A percentile compares a stretch with the other conserved stretches of the same genome.
These are phyloP conservation scores for Drosophila lowei DNA, from an alignment of 1,140 invertebrate genomes.

Conservation along the genomic window DNA sequence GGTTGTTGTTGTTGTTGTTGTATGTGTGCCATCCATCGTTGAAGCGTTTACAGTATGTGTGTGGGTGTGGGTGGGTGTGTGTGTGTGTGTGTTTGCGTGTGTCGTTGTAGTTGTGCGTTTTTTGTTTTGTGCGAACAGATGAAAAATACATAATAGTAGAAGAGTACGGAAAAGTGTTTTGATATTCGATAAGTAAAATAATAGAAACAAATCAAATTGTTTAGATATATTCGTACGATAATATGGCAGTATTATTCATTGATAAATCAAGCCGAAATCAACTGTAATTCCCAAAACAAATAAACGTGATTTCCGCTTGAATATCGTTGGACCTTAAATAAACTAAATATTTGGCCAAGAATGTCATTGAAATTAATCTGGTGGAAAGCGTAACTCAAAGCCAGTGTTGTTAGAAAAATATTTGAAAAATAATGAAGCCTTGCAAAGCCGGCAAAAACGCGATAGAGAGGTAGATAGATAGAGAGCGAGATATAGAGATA, in stretches of 20 bases:
- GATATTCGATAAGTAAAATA: constrained; percentile 48
- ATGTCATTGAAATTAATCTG: too few species aligned
- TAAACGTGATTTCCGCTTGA: constrained; percentile 46
- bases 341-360: constrained; percentile 20
- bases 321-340: constrained; percentile 38
- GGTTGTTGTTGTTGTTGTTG: constrained; percentile 27
- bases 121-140: constrained; percentile 73
- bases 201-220: constrained; percentile 49
- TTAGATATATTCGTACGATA: constrained; percentile 24
- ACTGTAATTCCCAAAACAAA: constrained; percentile 31
- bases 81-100: constrained; percentile 40
- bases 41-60: constrained; percentile 72
- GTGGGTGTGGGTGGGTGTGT: constrained; percentile 36
- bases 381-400: constrained; percentile 29
- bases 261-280: constrained; percentile 50
- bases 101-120: constrained; percentile 46
- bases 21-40: constrained; percentile 75
- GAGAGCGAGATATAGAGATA: too few species aligned
- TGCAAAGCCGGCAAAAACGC: constrained; percentile 30
- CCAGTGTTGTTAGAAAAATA: constrained; percentile 22
- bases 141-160: constrained; percentile 81
- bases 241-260: constrained; percentile 28
- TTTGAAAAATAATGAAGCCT: constrained; percentile 31
- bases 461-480: too few species aligned
- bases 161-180: constrained; percentile 62